Base-by-base conservation (phyloP, 2,888 invertebrate species). In the Cylindroiulus punctatus region DNA sequence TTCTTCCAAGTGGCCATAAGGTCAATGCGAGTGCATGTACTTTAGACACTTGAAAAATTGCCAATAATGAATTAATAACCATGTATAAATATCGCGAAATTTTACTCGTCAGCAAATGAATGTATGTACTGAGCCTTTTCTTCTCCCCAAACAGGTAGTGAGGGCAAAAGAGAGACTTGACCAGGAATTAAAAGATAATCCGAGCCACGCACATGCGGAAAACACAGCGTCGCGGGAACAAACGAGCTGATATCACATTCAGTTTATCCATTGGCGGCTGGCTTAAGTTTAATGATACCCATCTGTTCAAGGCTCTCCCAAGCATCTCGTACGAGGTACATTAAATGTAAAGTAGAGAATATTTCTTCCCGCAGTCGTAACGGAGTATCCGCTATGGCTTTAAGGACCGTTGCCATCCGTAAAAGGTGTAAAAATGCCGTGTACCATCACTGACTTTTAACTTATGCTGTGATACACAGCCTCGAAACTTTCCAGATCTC, bases 151-250 rank as follows among this genome's bases (percentile, higher is more conserved):
- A 40, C 40, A 87, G 87, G 87, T 87, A 47, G 86, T 95, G n/a
- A 93, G 97, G 89, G 97, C 97, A 0, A 97, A 97, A 90, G 97
- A 97, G 91, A 92, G 97, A 88, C 91, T 97, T 89, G 96, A 97
- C 88, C 93, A 94, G 85, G 97, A 97, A 91, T 89, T 96, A 22
- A 85, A 84, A 86, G 87, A 85, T 26, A 87, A 36, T 7, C 30
- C 47, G 65, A 83, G 42, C 83, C 26, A 65, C 10, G n/a, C 65
- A n/a, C 52, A 26, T 26, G 26, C 22, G 10, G 26, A 65, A 26
- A 65, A 65, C 10, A 10, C 65, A 65, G n/a, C 65, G 10, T 65
- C 65, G 26, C 26, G n/a, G n/a, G 65, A 12, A 65, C 22, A 65
- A 65, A 26, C 65, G 10, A 65, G 65, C 65, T 65, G 65, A 65